Conservation (phyloP, 2,113 vertebrate species). For the Gila orcuttii region DNA sequence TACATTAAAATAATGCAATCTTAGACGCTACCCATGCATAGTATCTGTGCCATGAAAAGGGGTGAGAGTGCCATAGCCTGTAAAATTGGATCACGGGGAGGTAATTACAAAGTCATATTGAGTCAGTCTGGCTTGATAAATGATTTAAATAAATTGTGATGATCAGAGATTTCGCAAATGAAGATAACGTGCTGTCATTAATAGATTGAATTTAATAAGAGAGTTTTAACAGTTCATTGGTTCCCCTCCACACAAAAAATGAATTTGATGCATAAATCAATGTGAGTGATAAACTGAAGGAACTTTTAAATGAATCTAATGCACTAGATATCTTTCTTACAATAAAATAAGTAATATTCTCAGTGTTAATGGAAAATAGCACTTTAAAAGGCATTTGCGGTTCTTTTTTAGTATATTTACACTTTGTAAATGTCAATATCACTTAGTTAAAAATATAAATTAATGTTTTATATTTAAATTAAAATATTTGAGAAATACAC, state of each 20-base stretch:
- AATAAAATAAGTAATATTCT: neutral
- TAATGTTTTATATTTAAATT: neutral
- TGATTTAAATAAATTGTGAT: slow-evolving; percentile 3
- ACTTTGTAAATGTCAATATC: neutral
- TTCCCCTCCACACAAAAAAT: neutral
- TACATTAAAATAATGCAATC: slow-evolving; percentile 20
- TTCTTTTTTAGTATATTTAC: neutral
- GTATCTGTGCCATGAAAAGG: neutral
- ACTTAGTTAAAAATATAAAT: neutral
- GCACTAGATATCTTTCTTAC: neutral
- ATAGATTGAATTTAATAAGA: slow-evolving; percentile 19
- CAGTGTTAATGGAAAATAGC: neutral
- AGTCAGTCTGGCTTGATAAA: slow-evolving; percentile 43
- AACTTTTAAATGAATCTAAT: neutral
- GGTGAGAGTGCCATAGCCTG: slow-evolving; percentile 10
- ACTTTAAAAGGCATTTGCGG: neutral
- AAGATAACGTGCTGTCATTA: slow-evolving; percentile 6
- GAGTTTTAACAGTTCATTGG: slow-evolving; percentile 24
- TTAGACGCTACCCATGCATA: neutral
- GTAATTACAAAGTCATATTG: slow-evolving; percentile 42
- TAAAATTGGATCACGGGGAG: slow-evolving; percentile 43
- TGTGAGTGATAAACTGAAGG: neutral
- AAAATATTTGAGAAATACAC: neutral
- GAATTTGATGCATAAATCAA: neutral
- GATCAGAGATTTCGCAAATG: slow-evolving; percentile 15